A percentile compares a stretch with the other conserved stretches of the same genome.
Conservation (phyloP, 1,140 invertebrate genomes). For the Trichogramma pretiosum region DNA sequence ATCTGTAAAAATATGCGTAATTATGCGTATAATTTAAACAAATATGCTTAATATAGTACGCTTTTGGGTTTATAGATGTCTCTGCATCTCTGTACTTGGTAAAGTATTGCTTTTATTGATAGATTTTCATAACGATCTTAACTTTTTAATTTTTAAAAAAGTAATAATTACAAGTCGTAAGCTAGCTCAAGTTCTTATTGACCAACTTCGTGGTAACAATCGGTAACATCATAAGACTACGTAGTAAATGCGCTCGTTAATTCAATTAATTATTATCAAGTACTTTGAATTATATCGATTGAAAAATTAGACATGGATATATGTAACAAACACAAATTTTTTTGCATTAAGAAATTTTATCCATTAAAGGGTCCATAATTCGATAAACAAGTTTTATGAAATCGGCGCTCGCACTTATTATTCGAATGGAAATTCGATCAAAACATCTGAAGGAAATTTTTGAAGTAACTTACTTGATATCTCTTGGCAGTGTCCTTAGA, state of each 20-base stretch:
- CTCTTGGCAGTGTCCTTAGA: constrained; percentile 48
- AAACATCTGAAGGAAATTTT: neutral
- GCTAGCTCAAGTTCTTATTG: no score
- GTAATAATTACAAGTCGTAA: no score
- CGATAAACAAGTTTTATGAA: neutral
- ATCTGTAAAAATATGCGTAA: constrained; percentile 43
- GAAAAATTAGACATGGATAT: neutral
- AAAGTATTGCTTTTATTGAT: neutral
- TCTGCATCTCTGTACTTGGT: neutral
- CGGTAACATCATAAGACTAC: no score
- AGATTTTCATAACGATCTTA: no score
- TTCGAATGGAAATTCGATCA: neutral
- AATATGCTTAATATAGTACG: no score
- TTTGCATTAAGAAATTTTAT: neutral
- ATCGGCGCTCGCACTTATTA: neutral
- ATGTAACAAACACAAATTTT: neutral
- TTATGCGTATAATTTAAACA: neutral
- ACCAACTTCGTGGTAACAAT: no score
- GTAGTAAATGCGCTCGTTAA: no score
- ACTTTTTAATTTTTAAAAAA: no score
- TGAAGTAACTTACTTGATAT: constrained; percentile 47
- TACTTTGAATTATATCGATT: neutral
- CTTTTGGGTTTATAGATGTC: neutral
- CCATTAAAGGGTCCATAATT: neutral
- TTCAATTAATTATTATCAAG: no score